Evolutionary conservation across 2,888 invertebrate species (phyloP).

Genomic region (Drosophila anomelani): DNA sequence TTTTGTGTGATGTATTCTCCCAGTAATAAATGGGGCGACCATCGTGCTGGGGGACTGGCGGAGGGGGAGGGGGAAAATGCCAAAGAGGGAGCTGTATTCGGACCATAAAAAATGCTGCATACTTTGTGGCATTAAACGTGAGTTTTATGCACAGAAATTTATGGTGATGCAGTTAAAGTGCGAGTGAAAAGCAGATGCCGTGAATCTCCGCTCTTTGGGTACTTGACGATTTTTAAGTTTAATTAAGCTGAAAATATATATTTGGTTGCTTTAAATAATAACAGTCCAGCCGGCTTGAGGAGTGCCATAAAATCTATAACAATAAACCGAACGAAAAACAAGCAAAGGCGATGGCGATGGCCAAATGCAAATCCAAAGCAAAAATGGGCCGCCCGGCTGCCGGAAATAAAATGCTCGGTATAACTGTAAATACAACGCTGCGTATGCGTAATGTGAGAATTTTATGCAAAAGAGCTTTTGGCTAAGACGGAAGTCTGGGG

Average conservation of each 20-base stretch:
- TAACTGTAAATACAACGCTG: slow-evolving; percentile 78
- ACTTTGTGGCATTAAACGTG: slow-evolving; percentile 78
- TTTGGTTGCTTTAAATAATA: slow-evolving; percentile 73
- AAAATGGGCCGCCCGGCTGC: slow-evolving; percentile 58
- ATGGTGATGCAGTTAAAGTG: slow-evolving; percentile 73
- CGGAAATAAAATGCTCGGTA: slow-evolving; percentile 74
- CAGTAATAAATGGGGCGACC: slow-evolving; percentile 42
- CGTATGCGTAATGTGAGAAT: slow-evolving; percentile 79
- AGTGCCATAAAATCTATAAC: slow-evolving; percentile 74
- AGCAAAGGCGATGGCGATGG: slow-evolving; percentile 52
- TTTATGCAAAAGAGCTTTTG: slow-evolving; percentile 73
- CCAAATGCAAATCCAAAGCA: slow-evolving; percentile 50
- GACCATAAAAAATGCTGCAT: slow-evolving; percentile 62
- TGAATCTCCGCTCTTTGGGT: slow-evolving; percentile 45
- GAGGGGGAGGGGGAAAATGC: background rate
- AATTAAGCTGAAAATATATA: slow-evolving; percentile 82
- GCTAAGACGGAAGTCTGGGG: slow-evolving; percentile 42
- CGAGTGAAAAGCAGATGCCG: slow-evolving; percentile 58
- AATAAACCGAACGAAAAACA: slow-evolving; percentile 60
- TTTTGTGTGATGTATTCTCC: slow-evolving; percentile 50
- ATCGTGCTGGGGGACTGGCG: background rate
- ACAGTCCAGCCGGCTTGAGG: slow-evolving; percentile 38
- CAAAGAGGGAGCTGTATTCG: slow-evolving; percentile 2
- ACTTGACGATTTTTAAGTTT: slow-evolving; percentile 70
- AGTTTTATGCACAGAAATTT: slow-evolving; percentile 74